Percentiles rank a stretch among this genome's conserved stretches.
phyloP scores from a whole-genome alignment of 2,113 vertebrate species.

The Phyllopteryx taeniolatus region DNA sequence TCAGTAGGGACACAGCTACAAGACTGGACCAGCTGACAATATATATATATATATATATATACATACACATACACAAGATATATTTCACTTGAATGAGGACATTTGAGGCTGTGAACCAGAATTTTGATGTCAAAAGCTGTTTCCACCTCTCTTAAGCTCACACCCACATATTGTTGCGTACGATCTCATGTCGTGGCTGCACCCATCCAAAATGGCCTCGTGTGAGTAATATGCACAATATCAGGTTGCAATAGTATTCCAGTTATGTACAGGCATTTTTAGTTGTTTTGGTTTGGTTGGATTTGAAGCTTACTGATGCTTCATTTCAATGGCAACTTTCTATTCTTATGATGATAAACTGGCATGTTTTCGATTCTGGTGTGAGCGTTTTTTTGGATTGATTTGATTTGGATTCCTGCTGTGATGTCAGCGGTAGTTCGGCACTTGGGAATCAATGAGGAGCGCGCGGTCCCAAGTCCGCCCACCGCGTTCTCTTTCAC shows the following conservation, averaged over 20 bases:
- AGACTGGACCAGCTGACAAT: constrained; percentile 36
- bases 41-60: too few species aligned
- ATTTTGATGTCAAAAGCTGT: constrained; percentile 58
- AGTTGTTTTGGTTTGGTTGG: constrained; percentile 57
- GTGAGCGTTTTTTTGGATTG: constrained; percentile 23
- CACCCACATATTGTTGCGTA: constrained; percentile 3
- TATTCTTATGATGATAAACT: constrained; percentile 62
- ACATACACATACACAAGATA: background rate
- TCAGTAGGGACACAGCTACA: background rate
- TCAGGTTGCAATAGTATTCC: constrained; percentile 78
- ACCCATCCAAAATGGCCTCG: constrained; percentile 2
- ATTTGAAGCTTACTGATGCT: constrained; percentile 68
- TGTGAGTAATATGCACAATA: constrained; percentile 77
- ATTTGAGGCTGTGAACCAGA: constrained; percentile 37
- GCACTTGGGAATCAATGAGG: background rate
- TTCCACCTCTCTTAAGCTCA: constrained; percentile 16
- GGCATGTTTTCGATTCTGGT: constrained; percentile 74
- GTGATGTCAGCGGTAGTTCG: constrained; percentile 2
- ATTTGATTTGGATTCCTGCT: background rate
- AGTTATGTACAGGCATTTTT: constrained; percentile 66
- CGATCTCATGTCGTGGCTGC: background rate
- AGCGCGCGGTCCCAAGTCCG: constrained; percentile 11
- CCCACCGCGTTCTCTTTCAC: constrained; percentile 59
- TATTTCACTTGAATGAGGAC: constrained; percentile 38
- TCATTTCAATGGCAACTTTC: constrained; percentile 68